These are phyloP conservation scores for Phenganax stokvisi DNA, from an alignment of 92 coral and sea anemone species.

Conservation along the genomic window DNA sequence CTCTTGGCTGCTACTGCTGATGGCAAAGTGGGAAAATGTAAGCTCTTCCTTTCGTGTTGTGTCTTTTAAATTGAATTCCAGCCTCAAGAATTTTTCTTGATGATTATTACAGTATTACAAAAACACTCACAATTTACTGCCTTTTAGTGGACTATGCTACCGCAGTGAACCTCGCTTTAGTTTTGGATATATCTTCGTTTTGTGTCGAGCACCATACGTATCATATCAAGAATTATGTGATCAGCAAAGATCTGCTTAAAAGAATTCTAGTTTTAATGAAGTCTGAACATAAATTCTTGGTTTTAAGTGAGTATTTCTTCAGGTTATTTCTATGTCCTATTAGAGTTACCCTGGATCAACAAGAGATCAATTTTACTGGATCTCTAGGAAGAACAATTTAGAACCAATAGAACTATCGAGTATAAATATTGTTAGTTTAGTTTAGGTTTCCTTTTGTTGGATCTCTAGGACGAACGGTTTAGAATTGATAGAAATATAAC, in stretches of 20 bases:
- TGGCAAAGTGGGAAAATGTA: conserved; percentile 67
- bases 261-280: conserved; percentile 83
- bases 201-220: conserved; percentile 96
- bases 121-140: background rate
- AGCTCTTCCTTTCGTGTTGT: background rate
- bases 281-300: conserved; percentile 91
- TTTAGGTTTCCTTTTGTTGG: background rate
- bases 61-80: background rate
- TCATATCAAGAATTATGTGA: conserved; percentile 95
- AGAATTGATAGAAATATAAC: too few relatives aligned
- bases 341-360: too few relatives aligned
- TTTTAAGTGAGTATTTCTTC: conserved; percentile 67
- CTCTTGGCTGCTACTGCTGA: conserved; percentile 89
- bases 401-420: background rate
- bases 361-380: too few relatives aligned
- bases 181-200: conserved; percentile 82
- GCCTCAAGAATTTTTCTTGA: background rate
- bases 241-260: conserved; percentile 87
- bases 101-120: background rate
- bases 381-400: background rate
- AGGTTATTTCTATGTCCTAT: too few relatives aligned
- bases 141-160: conserved; percentile 72
- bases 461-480: background rate
- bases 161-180: conserved; percentile 79
- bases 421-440: background rate